Evolutionary conservation across 2,888 invertebrate species (phyloP), one percentile per base, ranked within the genome.

Genomic region (Xestoiulus laeticollis): DNA sequence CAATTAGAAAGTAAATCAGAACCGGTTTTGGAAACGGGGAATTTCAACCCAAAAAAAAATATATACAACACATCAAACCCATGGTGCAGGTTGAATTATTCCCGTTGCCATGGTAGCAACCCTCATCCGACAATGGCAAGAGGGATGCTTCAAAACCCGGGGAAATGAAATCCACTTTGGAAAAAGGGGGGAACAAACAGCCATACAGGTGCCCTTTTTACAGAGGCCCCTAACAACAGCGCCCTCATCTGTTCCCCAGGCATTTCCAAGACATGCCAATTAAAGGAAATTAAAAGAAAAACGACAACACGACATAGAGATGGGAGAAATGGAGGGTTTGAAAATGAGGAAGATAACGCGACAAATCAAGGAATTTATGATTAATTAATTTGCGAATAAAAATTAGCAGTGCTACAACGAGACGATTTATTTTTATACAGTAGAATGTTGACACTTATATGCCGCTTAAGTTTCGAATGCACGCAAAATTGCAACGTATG

Each of bases 1-100:
- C 78, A 78, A 78, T 78, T 78, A 78, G 22, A 78, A 78, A 22
- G 78, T 78, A 78, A 78, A 78, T 78, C 78, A 78, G 78, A 78
- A 26, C 14, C 78, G 4, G 78, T 78, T 78, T 78, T 22, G 12
- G 78, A 78, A 78, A 78, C 78, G 30, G 30, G 78, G 78, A 78
- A 78, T 78, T 78, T 78, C 1, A 3, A 22, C 78, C 78, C 78
- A 78, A 78, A 78, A 78, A 78, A 48, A 48, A 3, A 48, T 1
- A n/a, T n/a, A 78, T 16, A 19, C 59, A 22, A 19, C n/a, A 22
- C 22, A 19, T 53, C 53, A 53, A 53, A 53, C 19, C 33, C 53
- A n/a, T n/a, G 26, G 26, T n/a, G 59, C 68, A 68, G 68, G 68
- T 78, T 78, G 30, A 78, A 78, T 78, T 78, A 78, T 30, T 78